Evolutionary conservation across 1,140 invertebrate genomes (phyloP), one percentile per base, ranked within the genome.

Genomic region (Oedothorax gibbosus): DNA sequence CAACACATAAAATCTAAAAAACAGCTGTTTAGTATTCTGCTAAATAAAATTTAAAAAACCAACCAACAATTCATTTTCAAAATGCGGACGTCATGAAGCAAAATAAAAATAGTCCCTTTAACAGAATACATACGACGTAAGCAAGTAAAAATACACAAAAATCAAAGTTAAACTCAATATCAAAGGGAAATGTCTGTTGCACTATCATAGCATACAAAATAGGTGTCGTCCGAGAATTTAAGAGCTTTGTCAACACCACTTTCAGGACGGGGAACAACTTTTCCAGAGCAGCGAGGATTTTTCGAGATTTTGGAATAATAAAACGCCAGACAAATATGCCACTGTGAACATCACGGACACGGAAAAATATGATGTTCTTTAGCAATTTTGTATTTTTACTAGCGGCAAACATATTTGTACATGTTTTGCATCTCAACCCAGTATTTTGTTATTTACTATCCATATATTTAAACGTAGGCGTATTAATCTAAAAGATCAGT

Each of bases 211-310:
- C 50, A 64, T 64, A 77, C 57, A 57, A 62, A 75, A 75, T 56
- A 75, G 54, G 68, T 35, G 35, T 51, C 15, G 54, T 21, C 35
- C 62, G n/a, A 53, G 76, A 21, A 66, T 64, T 66, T 50, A 79
- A 79, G 76, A 62, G 76, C 76, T 79, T 79, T 79, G 76, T 79
- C 76, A 79, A 79, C 64, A 79, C 62, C 53, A 77, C 57, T 71
- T 54, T 8, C 69, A 51, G 69, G 10, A 71, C 54, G 54, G 35
- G 35, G 35, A 35, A 35, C 35, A 35, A 35, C 35, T 35, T 35
- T 35, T 35, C 35, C 35, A 35, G 35, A 35, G 35, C 35, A 35
- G 35, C 69, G n/a, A 71, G 69, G 50, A 53, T 18, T 71, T 71
- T 71, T 71, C 69, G 35, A 35, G 35, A 35, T 35, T 35, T 35